Evolutionary conservation across 2,888 invertebrate genomes (phyloP).

Genomic region (Tinea pellionella): DNA sequence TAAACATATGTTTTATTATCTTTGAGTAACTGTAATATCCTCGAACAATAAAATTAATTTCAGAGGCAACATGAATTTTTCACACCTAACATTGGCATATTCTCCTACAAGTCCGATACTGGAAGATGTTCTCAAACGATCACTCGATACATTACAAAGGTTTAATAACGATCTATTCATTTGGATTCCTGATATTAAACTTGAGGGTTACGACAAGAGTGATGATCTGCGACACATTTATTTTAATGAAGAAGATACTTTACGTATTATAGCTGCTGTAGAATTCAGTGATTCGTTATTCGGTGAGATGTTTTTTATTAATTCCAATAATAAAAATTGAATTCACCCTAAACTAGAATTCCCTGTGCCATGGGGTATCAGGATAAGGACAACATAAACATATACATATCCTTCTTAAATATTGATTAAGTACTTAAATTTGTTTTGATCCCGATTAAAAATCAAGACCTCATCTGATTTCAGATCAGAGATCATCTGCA

Average conservation of each 20-base stretch:
- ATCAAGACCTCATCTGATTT: no score
- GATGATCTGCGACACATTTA: slow-evolving; percentile 29
- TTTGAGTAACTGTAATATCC: no score
- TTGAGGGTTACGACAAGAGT: slow-evolving; percentile 24
- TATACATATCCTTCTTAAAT: no score
- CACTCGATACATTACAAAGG: slow-evolving; percentile 33
- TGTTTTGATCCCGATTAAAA: no score
- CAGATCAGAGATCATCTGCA: no score
- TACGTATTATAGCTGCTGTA: slow-evolving; percentile 64
- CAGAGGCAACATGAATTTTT: slow-evolving; percentile 40
- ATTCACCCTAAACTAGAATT: no score
- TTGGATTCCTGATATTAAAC: neutral
- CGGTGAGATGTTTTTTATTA: slow-evolving; percentile 28
- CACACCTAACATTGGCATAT: slow-evolving; percentile 48
- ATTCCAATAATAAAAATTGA: no score
- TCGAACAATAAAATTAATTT: no score
- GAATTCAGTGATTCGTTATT: slow-evolving; percentile 66
- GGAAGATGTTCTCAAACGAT: slow-evolving; percentile 41
- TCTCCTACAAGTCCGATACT: slow-evolving; percentile 50
- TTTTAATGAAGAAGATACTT: slow-evolving; percentile 37
- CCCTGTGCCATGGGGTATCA: no score
- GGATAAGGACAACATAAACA: no score
- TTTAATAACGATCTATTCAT: slow-evolving; percentile 22
- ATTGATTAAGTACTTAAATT: no score
- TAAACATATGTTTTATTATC: no score